A percentile compares a stretch with the other conserved stretches of the same genome.
Evolutionary conservation across 2,797 vertebrate genomes (phyloP).

Genomic region (Graptemys geographica): DNA sequence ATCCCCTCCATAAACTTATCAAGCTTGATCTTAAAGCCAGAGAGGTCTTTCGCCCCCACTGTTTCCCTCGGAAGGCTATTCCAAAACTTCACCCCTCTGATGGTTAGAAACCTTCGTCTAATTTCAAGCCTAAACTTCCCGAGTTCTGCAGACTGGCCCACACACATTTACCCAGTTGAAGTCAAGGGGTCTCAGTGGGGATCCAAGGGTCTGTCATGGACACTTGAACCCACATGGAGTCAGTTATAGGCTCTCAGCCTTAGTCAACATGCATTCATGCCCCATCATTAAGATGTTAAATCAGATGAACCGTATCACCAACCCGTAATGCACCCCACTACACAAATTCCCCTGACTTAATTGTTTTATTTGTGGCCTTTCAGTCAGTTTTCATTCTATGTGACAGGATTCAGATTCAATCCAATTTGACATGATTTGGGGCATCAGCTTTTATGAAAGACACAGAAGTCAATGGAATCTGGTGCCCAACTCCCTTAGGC

Average conservation of each 20-base stretch:
- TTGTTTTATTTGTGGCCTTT: neutral
- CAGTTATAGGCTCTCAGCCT: neutral
- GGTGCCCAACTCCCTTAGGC: neutral
- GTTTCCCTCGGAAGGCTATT: no score
- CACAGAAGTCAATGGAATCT: neutral
- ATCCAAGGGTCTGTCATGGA: neutral
- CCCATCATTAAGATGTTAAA: neutral
- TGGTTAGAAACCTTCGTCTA: no score
- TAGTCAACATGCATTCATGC: neutral
- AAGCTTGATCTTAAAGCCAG: no score
- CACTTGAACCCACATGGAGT: neutral
- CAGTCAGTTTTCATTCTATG: neutral
- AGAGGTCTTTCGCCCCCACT: no score
- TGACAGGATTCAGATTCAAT: neutral
- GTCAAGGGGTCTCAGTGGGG: neutral
- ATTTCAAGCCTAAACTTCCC: no score
- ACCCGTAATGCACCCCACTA: neutral
- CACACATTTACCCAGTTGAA: neutral
- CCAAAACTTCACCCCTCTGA: no score
- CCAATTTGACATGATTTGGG: neutral
- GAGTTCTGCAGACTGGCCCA: neutral
- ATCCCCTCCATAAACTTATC: no score
- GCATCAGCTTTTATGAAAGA: slow-evolving; percentile 23
- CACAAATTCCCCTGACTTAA: neutral
- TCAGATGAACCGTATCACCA: neutral